Conservation (phyloP, 2,888 invertebrate species). For the Mallateleia sp. region DNA sequence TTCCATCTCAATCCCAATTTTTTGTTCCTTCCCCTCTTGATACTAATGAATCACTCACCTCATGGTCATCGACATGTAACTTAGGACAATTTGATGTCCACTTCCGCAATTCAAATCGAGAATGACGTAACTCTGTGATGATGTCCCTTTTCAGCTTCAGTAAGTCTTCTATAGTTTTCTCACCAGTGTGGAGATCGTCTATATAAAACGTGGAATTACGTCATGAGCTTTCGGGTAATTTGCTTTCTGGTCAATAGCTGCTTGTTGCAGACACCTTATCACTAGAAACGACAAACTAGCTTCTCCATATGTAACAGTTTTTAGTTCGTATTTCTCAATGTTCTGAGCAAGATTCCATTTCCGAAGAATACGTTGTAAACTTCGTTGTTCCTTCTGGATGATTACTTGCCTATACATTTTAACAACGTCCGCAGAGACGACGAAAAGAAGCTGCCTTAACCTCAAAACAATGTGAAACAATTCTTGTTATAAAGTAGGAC, state of each 20-base stretch:
- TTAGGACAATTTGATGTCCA: not conserved
- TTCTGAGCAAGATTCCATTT: conserved; percentile 42
- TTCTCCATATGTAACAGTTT: conserved; percentile 81
- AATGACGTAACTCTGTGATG: not conserved
- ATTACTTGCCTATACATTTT: conserved; percentile 83
- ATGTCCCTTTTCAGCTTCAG: not conserved
- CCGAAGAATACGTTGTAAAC: conserved; percentile 84
- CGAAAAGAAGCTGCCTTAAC: conserved; percentile 78
- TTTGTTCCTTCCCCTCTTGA: not conserved
- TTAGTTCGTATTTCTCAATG: conserved; percentile 68
- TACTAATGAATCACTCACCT: not conserved
- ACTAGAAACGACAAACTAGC: conserved; percentile 79
- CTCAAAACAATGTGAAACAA: conserved; percentile 77
- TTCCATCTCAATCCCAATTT: conserved; percentile 14
- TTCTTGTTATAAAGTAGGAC: conserved; percentile 80
- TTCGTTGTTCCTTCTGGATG: conserved; percentile 70
- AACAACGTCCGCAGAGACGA: conserved; percentile 83
- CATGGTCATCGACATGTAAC: not conserved
- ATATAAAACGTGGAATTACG: not conserved
- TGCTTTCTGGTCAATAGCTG: conserved; percentile 38
- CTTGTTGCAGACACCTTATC: conserved; percentile 64
- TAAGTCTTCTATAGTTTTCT: not conserved
- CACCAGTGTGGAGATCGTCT: not conserved
- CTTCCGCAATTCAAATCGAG: conserved; percentile 7
- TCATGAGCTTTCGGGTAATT: not conserved